Conservation (phyloP, 2,113 vertebrate genomes). For the Sigmodon hispidus region DNA sequence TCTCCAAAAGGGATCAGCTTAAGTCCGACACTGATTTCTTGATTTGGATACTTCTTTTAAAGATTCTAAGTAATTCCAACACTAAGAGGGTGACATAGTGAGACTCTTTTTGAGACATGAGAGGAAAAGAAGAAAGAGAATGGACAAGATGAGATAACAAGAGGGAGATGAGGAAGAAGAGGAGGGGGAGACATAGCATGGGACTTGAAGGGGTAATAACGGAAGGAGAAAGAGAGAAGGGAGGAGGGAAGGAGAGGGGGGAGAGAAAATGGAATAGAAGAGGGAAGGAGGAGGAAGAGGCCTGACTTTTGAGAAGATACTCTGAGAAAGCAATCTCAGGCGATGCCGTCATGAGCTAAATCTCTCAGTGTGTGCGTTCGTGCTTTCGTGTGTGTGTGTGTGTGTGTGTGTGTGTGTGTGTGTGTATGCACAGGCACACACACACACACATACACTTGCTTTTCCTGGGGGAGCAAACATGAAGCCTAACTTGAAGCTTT, state of each 20-base stretch:
- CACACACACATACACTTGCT: no score
- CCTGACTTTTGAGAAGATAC: neutral
- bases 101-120: neutral
- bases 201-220: neutral
- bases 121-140: neutral
- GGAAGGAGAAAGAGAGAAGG: neutral
- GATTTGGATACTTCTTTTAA: neutral
- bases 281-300: no score
- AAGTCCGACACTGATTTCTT: neutral
- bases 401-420: neutral
- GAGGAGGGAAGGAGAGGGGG: rapidly evolving
- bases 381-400: neutral
- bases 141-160: neutral
- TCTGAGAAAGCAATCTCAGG: no score
- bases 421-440: no score
- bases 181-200: no score
- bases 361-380: neutral
- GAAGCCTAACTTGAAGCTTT: constrained; percentile 44
- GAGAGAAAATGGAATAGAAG: rapidly evolving
- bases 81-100: neutral
- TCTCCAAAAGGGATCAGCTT: constrained; percentile 19
- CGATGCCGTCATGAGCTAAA: no score
- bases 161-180: no score
- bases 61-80: neutral
- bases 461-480: constrained; percentile 32